Conservation (phyloP, 2,113 vertebrate species). For the Leptobrachium ailaonicum region DNA sequence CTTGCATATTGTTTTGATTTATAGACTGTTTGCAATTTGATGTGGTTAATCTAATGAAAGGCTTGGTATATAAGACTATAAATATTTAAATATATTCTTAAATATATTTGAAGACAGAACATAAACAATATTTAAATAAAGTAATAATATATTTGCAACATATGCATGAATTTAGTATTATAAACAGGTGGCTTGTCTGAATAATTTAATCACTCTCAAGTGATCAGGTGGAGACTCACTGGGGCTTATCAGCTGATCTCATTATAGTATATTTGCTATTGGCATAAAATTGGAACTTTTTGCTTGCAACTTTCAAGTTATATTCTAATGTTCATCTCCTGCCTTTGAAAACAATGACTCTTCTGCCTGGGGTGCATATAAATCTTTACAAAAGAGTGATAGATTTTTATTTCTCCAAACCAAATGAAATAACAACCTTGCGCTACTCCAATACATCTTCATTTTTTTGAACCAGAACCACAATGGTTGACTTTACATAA, state of each 20-base stretch:
- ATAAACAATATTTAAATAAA: too few relatives aligned
- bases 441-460: neutral
- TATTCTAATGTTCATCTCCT: neutral
- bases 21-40: too few relatives aligned
- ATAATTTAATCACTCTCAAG: conserved; percentile 4
- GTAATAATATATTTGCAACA: neutral
- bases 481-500: neutral
- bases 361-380: neutral
- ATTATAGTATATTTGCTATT: neutral
- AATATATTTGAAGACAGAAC: too few relatives aligned
- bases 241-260: neutral
- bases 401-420: neutral
- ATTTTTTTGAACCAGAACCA: neutral
- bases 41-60: too few relatives aligned
- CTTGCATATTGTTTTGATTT: too few relatives aligned
- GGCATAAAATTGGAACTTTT: neutral
- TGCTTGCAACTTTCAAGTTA: neutral
- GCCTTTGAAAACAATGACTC: neutral
- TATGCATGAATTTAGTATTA: neutral
- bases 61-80: too few relatives aligned
- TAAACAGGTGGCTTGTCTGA: neutral
- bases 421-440: neutral
- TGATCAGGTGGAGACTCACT: neutral
- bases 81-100: too few relatives aligned
- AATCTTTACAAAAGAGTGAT: neutral